A percentile compares a stretch with the other conserved stretches of the same genome.
phyloP scores from a whole-genome alignment of 2,113 vertebrate genomes.

The Sceloporus undulatus region DNA sequence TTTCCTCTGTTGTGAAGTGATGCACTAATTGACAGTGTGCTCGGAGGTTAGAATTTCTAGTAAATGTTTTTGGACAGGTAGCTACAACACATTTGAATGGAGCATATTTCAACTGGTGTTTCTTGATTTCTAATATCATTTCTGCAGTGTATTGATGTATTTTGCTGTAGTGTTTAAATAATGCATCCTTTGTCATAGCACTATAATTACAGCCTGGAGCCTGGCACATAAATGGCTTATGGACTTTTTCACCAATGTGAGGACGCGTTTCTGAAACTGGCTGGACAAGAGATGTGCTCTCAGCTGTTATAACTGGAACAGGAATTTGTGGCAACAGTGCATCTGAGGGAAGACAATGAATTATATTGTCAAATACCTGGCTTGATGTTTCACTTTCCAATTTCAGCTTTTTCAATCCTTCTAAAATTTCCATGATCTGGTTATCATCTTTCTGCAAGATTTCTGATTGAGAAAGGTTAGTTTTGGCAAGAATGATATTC shows the following conservation, averaged over 20 bases:
- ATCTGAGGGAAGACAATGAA: conserved; percentile 67
- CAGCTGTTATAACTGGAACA: conserved; percentile 60
- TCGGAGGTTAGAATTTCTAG: conserved; percentile 95
- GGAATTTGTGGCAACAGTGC: conserved; percentile 60
- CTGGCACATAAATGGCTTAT: conserved; percentile 91
- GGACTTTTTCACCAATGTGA: conserved; percentile 74
- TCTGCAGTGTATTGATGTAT: conserved; percentile 89
- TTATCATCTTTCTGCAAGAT: conserved; percentile 75
- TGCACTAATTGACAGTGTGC: conserved; percentile 91
- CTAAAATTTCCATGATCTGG: conserved; percentile 86
- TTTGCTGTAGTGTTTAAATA: conserved; percentile 94
- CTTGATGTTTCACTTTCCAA: conserved; percentile 78
- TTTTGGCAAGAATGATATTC: conserved; percentile 47
- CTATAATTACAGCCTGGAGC: conserved; percentile 86
- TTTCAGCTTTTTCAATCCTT: conserved; percentile 86
- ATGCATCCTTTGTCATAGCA: conserved; percentile 90
- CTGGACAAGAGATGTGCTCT: conserved; percentile 68
- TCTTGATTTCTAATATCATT: conserved; percentile 91
- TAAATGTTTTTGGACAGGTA: conserved; percentile 93
- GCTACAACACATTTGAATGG: conserved; percentile 92
- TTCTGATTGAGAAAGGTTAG: conserved; percentile 73
- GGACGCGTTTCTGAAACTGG: conserved; percentile 72
- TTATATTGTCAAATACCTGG: conserved; percentile 54
- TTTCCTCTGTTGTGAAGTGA: conserved; percentile 89
- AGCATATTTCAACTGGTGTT: conserved; percentile 90